These are phyloP conservation scores for Neopipo cinnamomea DNA, from an alignment of 2,113 vertebrate species.

Conservation along the genomic window DNA sequence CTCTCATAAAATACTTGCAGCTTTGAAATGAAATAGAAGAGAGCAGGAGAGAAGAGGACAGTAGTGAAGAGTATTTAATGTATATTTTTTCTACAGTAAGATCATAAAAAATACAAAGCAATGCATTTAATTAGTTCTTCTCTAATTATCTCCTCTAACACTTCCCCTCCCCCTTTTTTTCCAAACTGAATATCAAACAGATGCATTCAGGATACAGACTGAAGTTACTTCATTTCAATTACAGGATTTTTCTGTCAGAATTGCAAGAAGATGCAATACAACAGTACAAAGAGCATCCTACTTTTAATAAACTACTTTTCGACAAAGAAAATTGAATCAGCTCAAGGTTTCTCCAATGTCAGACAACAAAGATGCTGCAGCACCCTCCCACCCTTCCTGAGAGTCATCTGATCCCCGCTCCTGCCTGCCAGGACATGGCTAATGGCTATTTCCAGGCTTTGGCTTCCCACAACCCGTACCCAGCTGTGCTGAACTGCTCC, in stretches of 20 bases:
- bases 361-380: not conserved
- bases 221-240: not conserved
- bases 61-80: not conserved
- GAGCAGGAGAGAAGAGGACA: not conserved
- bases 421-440: slow-evolving; percentile 13
- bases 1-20: not conserved
- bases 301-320: not conserved
- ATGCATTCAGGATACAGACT: not conserved
- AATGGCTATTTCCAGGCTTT: slow-evolving; percentile 50
- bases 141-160: not conserved
- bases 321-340: not conserved
- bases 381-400: not conserved
- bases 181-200: not conserved
- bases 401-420: not conserved
- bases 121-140: slow-evolving; percentile 11
- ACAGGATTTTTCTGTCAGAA: not conserved
- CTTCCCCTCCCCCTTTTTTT: not conserved
- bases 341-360: slow-evolving; percentile 62
- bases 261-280: not conserved
- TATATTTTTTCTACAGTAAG: not conserved
- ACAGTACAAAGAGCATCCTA: not conserved
- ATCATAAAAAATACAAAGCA: slow-evolving; percentile 2
- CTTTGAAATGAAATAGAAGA: not conserved
- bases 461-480: not conserved
- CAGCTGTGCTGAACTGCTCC: slow-evolving; percentile 54